Percentiles rank a stretch among this genome's conserved stretches.
Conservation (phyloP, 1,140 invertebrate species). For the Eulimnadia texana region DNA sequence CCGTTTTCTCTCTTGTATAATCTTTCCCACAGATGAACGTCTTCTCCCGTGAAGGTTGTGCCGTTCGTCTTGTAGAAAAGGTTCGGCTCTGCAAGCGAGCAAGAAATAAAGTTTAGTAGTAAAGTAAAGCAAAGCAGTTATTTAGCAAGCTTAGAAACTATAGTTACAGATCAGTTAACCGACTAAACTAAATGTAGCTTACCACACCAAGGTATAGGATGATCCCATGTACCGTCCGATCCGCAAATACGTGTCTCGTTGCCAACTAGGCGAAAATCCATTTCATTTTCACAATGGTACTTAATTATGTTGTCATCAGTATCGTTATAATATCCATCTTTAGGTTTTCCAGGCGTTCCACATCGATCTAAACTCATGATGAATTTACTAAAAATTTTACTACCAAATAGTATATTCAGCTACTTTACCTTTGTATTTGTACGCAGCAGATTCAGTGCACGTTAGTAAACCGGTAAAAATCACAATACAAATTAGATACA, state of each 20-base stretch:
- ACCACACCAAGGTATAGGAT: not conserved
- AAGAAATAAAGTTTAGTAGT: too few species aligned
- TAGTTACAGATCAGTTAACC: too few species aligned
- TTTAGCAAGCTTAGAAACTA: too few species aligned
- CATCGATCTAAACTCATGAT: not conserved
- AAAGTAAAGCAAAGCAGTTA: too few species aligned
- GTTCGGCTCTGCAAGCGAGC: too few species aligned
- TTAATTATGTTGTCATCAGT: not conserved
- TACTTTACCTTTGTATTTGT: not conserved
- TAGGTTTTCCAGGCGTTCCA: not conserved
- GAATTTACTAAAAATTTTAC: not conserved
- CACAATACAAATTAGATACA: too few species aligned
- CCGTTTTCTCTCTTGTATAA: too few species aligned
- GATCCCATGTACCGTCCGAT: not conserved
- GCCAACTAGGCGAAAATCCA: too few species aligned
- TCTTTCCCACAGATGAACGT: too few species aligned
- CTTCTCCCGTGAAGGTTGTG: too few species aligned
- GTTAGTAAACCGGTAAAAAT: too few species aligned
- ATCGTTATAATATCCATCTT: not conserved
- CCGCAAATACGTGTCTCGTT: not conserved
- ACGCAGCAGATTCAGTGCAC: not conserved
- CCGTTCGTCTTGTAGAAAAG: too few species aligned
- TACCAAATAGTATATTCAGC: not conserved
- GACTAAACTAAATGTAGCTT: not conserved
- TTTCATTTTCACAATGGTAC: not conserved